Conservation (phyloP, 1,140 invertebrate genomes). For the Ridgeia piscesae region DNA sequence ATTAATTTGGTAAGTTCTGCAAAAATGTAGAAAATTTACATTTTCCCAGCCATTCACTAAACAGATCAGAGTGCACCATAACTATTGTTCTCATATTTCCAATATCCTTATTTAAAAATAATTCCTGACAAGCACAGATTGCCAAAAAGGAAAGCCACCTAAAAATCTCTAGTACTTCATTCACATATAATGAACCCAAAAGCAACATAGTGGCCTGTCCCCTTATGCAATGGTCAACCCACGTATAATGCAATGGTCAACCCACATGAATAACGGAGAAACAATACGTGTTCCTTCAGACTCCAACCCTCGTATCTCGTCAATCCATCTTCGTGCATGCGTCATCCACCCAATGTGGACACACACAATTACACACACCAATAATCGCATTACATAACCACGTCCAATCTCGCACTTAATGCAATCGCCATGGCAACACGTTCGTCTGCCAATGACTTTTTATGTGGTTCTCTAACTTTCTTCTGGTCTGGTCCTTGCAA, state of each 20-base stretch:
- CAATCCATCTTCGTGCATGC: neutral
- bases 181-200: neutral
- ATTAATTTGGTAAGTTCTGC: no score
- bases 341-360: neutral
- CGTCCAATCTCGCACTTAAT: neutral
- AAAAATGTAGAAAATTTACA: neutral
- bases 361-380: neutral
- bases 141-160: neutral
- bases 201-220: neutral
- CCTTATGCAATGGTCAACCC: neutral
- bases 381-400: neutral
- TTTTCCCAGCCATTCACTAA: neutral
- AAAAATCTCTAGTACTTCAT: neutral
- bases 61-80: neutral
- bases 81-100: neutral
- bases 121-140: neutral
- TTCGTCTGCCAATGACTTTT: neutral
- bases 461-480: neutral
- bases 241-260: no score
- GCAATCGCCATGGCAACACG: neutral
- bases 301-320: neutral
- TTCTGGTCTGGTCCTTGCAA: neutral
- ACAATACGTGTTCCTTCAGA: neutral
- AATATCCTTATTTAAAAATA: neutral
- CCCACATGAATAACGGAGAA: neutral